Conservation (phyloP, 2,888 invertebrate genomes). For the Ormia ochracea region DNA sequence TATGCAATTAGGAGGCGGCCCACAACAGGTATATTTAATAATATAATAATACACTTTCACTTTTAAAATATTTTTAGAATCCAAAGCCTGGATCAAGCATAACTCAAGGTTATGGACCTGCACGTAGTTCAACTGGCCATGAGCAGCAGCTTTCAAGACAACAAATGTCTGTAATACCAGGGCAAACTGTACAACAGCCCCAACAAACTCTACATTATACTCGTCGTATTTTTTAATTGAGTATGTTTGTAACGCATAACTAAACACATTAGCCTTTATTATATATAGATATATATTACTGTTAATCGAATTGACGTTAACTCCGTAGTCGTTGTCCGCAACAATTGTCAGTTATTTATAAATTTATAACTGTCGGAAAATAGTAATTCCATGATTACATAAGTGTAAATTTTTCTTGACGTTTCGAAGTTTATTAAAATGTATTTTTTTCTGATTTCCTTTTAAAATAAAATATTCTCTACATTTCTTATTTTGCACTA, state of each 20-base stretch:
- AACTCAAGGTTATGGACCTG: conserved; percentile 89
- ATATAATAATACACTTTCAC: neutral
- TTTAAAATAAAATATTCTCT: no score
- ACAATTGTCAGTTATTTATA: no score
- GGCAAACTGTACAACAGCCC: conserved; percentile 70
- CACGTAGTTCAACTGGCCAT: conserved; percentile 77
- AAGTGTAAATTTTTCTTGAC: no score
- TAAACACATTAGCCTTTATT: no score
- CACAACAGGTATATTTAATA: conserved; percentile 67
- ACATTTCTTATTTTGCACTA: no score
- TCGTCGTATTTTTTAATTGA: conserved; percentile 70
- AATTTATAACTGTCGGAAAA: no score
- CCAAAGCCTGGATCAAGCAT: conserved; percentile 89
- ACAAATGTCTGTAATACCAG: conserved; percentile 70
- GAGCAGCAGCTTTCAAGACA: conserved; percentile 72
- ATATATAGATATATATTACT: no score
- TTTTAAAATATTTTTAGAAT: conserved; percentile 76
- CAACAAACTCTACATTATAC: conserved; percentile 72
- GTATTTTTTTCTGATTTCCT: no score
- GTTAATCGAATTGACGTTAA: no score
- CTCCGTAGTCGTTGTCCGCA: no score
- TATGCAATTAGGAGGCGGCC: conserved; percentile 72
- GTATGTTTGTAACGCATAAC: neutral
- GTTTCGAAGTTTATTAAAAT: no score
- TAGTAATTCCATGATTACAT: no score